Conservation (phyloP, 2,888 invertebrate genomes). For the Embidobia sp. region DNA sequence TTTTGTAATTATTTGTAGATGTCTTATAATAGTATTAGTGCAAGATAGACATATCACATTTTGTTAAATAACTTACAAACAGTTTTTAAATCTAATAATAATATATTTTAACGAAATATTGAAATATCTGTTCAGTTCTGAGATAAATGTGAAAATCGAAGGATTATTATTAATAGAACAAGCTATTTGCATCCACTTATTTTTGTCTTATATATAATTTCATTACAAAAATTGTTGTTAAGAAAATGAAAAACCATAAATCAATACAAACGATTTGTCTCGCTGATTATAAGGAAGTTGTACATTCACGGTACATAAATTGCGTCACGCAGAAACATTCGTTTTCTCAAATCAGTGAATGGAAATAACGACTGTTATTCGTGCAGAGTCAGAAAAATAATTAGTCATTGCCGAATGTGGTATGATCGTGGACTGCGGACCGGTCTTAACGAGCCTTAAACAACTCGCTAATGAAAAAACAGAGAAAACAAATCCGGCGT, state of each 20-base stretch:
- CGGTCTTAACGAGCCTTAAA: constrained; percentile 61
- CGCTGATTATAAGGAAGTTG: constrained; percentile 45
- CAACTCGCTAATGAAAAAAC: constrained; percentile 53
- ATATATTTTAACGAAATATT: too few relatives aligned
- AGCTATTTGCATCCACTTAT: too few relatives aligned
- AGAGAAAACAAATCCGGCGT: constrained; percentile 52
- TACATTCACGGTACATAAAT: constrained; percentile 52
- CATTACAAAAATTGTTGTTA: constrained; percentile 9
- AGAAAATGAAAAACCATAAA: constrained; percentile 30
- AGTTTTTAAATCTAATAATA: too few relatives aligned
- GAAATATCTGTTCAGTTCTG: too few relatives aligned
- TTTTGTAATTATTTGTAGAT: too few relatives aligned
- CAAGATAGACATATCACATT: too few relatives aligned
- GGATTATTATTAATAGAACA: too few relatives aligned
- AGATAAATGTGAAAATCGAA: too few relatives aligned
- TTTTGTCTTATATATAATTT: not conserved
- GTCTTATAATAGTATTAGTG: too few relatives aligned
- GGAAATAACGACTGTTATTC: constrained; percentile 53
- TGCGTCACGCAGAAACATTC: constrained; percentile 49
- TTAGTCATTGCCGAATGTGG: constrained; percentile 60
- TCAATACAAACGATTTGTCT: constrained; percentile 45
- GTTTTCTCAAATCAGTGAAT: constrained; percentile 55
- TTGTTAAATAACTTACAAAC: too few relatives aligned
- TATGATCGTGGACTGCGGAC: constrained; percentile 24
- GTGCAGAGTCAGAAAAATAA: constrained; percentile 49